These are phyloP conservation scores for Eolophus roseicapilla DNA, from an alignment of 2,113 vertebrate species.

Conservation along the genomic window DNA sequence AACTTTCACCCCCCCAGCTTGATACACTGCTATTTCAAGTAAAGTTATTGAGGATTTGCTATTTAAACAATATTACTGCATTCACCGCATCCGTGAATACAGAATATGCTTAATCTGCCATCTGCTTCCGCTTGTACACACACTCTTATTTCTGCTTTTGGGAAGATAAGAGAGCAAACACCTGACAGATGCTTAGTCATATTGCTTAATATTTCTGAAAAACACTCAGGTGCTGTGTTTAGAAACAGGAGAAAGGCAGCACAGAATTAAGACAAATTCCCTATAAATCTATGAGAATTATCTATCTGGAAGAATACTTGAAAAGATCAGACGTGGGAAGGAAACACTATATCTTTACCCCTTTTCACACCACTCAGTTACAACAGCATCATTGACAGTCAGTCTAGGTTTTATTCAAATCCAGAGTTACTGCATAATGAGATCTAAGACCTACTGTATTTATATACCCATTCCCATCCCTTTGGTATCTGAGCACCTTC, in stretches of 20 bases:
- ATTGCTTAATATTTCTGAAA: conserved; percentile 13
- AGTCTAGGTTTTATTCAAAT: conserved; percentile 21
- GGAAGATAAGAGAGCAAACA: conserved; percentile 25
- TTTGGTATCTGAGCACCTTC: background rate
- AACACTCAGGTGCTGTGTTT: conserved; percentile 5
- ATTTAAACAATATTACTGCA: conserved; percentile 5
- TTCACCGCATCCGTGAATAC: background rate
- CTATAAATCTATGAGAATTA: background rate
- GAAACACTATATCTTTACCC: background rate
- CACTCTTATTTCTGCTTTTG: conserved; percentile 4
- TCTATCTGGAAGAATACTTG: background rate
- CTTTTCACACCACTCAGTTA: background rate
- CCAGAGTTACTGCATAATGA: background rate
- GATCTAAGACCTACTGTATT: background rate
- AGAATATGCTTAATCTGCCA: conserved; percentile 18
- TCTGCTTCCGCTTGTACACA: background rate
- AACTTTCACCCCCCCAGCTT: background rate
- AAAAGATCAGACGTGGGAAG: background rate
- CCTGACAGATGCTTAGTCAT: conserved; percentile 49
- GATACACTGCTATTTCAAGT: background rate
- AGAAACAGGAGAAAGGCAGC: background rate
- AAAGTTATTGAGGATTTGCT: background rate
- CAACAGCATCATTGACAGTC: background rate
- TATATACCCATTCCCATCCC: background rate
- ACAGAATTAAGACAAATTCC: background rate